Conservation (phyloP, 2,113 vertebrate species). For the Melanostigma gelatinosum region DNA sequence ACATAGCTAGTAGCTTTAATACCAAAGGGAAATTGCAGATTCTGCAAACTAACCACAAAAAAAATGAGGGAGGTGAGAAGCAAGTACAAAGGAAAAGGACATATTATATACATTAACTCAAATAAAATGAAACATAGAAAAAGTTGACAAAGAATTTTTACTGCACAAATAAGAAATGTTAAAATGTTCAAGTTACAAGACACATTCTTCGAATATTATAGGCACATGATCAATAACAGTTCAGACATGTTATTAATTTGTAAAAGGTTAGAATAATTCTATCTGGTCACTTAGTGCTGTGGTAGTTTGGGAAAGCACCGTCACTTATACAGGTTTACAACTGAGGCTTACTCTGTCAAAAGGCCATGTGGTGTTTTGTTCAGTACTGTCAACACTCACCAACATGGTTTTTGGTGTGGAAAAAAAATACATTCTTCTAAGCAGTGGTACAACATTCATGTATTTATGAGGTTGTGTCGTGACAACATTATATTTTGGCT, state of each 20-base stretch:
- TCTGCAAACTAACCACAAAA: background rate
- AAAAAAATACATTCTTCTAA: background rate
- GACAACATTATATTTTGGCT: background rate
- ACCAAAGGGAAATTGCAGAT: background rate
- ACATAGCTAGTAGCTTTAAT: background rate
- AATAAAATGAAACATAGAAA: background rate
- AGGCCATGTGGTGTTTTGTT: background rate
- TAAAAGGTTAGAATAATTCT: background rate
- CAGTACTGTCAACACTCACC: background rate
- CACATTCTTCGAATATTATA: background rate
- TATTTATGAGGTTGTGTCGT: background rate
- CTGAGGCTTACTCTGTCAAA: background rate
- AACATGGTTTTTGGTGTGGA: background rate
- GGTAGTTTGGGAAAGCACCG: background rate
- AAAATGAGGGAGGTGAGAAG: background rate
- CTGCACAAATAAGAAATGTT: background rate
- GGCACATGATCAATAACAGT: background rate
- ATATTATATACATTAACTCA: background rate
- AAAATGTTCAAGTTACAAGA: conserved; percentile 9
- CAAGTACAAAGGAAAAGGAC: background rate
- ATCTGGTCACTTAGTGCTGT: background rate
- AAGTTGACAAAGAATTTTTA: background rate
- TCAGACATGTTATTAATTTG: background rate
- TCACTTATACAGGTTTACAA: background rate
- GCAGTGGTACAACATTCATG: background rate